Evolutionary conservation across 2,888 invertebrate genomes (phyloP), one percentile per base, ranked within the genome.

Genomic region (Noctua pronuba): DNA sequence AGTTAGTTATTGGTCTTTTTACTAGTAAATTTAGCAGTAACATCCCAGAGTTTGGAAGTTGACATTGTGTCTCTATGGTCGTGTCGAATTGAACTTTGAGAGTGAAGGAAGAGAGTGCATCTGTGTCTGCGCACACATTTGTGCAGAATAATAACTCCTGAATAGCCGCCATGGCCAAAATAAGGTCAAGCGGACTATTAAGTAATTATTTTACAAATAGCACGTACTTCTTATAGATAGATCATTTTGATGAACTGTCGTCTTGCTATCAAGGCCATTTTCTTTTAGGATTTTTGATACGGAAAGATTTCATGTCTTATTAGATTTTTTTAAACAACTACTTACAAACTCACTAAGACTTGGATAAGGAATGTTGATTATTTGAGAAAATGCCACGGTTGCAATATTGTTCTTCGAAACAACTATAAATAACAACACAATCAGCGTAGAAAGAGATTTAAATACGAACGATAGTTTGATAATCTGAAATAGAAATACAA

Each of bases 391-490:
- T 8, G 91, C 90, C 1, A 75, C 73, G 0, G 75, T 24, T 8
- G 85, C 77, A 44, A 81, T 66, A 35, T 79, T n/a, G 21, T 68
- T 38, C 3, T 83, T 83, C 21, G 86, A 74, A 55, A 86, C n/a
- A 31, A 89, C 46, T 55, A 92, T 73, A 46, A 91, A 88, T 73
- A 89, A 52, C 35, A 92, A 62, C 28, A 92, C 89, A 35, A 92
- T 75, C 3, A 91, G 8, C 2, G 94, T 91, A 16, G 93, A 91
- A 58, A 89, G 67, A 28, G 85, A 75, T 73, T 88, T 90, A 85
- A 89, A 92, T 7, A 90, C 67, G 80, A 92, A 92, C 16, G 89
- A 80, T 62, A 94, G 75, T 80, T 89, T 93, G 75, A 93, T 92
- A 67, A 95, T 86, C 95, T 95, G 93, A 66, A 94, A 94, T 31